A percentile compares a stretch with the other conserved stretches of the same genome.
These are phyloP conservation scores for Athalia circularis DNA, from an alignment of 2,888 invertebrate species.

Conservation along the genomic window DNA sequence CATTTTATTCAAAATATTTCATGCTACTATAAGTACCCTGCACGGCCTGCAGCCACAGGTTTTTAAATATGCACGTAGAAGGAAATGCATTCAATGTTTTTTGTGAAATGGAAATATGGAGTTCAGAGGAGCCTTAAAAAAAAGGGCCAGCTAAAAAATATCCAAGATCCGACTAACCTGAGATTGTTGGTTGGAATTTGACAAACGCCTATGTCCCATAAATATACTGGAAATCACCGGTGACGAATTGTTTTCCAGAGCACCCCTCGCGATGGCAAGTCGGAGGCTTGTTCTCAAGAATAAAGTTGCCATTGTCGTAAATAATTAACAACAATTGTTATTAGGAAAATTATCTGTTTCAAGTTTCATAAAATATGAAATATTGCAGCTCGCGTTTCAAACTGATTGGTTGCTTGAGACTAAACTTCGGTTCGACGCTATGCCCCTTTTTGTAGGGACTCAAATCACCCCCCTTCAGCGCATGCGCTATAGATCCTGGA, in stretches of 20 bases:
- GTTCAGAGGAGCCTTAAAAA: too few species aligned
- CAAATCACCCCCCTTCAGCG: slow-evolving; percentile 46
- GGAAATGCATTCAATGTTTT: too few species aligned
- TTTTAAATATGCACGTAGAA: too few species aligned
- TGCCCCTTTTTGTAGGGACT: slow-evolving; percentile 61
- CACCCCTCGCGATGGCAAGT: slow-evolving; percentile 53
- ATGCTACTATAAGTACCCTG: too few species aligned
- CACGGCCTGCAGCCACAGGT: too few species aligned
- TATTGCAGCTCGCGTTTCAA: background rate
- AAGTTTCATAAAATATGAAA: background rate
- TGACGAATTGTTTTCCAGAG: slow-evolving; percentile 52
- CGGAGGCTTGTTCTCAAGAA: slow-evolving; percentile 58
- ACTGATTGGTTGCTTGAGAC: slow-evolving; percentile 22
- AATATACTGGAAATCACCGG: slow-evolving; percentile 27
- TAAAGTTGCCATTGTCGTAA: slow-evolving; percentile 57
- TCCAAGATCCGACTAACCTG: slow-evolving; percentile 20
- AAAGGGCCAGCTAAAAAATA: too few species aligned
- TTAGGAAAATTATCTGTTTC: slow-evolving; percentile 22
- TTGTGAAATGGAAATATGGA: too few species aligned
- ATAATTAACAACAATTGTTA: slow-evolving; percentile 5
- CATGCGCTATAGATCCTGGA: slow-evolving; percentile 45
- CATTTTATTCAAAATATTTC: too few species aligned
- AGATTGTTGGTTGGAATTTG: slow-evolving; percentile 11
- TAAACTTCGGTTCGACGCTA: slow-evolving; percentile 22
- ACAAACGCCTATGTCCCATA: background rate